Base-by-base conservation (phyloP, 2,113 vertebrate genomes). In the Kryptolebias marmoratus region DNA sequence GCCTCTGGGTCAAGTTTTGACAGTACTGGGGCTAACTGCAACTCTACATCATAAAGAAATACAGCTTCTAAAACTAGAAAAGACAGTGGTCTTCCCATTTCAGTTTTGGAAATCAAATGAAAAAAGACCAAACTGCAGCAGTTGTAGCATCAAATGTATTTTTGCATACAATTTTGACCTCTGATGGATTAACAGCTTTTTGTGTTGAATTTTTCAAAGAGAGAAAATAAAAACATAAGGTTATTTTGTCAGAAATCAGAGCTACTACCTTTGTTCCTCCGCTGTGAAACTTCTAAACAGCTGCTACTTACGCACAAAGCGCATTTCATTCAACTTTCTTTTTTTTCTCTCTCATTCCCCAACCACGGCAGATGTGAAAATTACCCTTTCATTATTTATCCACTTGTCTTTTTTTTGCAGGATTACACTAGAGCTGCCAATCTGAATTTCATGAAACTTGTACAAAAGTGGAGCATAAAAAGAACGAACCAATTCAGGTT, bases 1-100 rank as follows among this genome's bases (percentile, higher is more conserved):
- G 68, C 79, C 79, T 73, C n/a, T 13, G 63, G 69, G 60, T 72
- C 62, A 45, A 66, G 74, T 81, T 79, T 59, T 67, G 60, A 76
- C 64, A 60, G 63, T 28, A 64, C 9, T 69, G 30, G 50, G 64
- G 62, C 58, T 45, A 79, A 78, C 52, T 57, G 47, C 36, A 52
- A 31, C 61, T 64, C 27, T 31, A 28, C 1, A 28, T 77, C 66
- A 71, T 31, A 50, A 22, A 56, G 45, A 68, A 39, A 75, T 16
- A 42, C 39, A 42, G 39, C 39, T 49, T 44, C 13, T 12, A 70
- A 4, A 13, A 67, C 59, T 31, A 60, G 22, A 11, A 28, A 64
- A 28, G 66, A 50, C 54, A n/a, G 54, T 54, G 27, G 22, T 54
- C 1, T 1, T 22, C 10, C 5, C 49, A 22, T 55, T 13, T 62